Percentiles rank a stretch among this genome's conserved stretches.
phyloP scores from a whole-genome alignment of 1,140 invertebrate genomes.

The Caenorhabditis remanei region DNA sequence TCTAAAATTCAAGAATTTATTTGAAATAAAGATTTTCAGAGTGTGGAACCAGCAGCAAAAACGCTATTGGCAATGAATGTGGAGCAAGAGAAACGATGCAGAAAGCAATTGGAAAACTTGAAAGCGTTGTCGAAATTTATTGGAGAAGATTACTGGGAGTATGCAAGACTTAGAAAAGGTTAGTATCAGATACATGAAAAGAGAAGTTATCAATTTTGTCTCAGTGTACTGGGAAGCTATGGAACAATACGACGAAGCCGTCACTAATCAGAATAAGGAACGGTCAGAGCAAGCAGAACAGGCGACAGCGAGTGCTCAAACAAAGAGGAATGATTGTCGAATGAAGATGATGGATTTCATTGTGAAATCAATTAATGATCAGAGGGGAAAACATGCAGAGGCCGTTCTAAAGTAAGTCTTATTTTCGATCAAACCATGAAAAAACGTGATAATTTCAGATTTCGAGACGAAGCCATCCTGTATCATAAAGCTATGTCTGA shows the following conservation, averaged over 20 bases:
- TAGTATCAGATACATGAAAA: background rate
- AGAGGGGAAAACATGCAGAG: slow-evolving; percentile 28
- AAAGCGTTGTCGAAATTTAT: slow-evolving; percentile 14
- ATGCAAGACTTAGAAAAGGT: slow-evolving; percentile 26
- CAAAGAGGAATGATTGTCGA: slow-evolving; percentile 2
- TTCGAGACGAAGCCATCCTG: background rate
- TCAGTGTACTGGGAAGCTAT: slow-evolving; percentile 8
- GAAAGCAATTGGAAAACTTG: slow-evolving; percentile 8
- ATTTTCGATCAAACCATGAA: background rate
- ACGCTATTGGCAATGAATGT: background rate
- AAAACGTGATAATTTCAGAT: background rate
- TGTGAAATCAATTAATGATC: background rate
- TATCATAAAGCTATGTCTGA: slow-evolving; percentile 13
- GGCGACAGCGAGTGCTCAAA: background rate
- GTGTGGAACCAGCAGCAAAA: background rate
- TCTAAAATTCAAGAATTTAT: too few species aligned
- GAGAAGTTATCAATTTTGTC: too few species aligned
- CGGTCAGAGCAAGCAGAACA: slow-evolving; percentile 17
- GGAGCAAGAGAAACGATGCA: background rate
- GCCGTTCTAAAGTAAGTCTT: background rate
- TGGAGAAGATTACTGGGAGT: slow-evolving; percentile 37
- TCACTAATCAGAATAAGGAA: slow-evolving; percentile 6
- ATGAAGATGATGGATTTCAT: slow-evolving; percentile 32
- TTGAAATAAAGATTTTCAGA: background rate
- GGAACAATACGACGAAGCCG: background rate